Evolutionary conservation across 1,140 invertebrate genomes (phyloP), one percentile per base, ranked within the genome.

Genomic region (Drosophila navojoa): DNA sequence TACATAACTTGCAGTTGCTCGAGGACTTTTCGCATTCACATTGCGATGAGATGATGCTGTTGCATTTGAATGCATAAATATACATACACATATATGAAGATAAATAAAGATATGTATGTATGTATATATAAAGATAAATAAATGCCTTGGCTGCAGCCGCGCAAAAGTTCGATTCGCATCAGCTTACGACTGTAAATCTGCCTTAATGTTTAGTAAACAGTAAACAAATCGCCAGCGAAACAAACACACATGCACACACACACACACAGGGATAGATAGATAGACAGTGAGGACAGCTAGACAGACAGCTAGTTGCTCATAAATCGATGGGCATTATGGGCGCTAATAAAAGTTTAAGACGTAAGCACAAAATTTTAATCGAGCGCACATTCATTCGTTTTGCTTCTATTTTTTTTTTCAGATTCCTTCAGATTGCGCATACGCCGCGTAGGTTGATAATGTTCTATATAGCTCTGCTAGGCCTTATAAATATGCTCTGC

Each of bases 261-360:
- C 4, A 71, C 15, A 59, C 6, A 49, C 27, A 29, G 42, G 10
- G 32, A 16, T 13, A 1, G 4, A 44, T n/a, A 15, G 27, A 57
- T 13, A 13, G 35, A 62, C 54, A 47, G 52, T 38, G 22, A 40
- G 29, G 55, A 63, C 70, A 63, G 67, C 27, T 67, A 13, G 32
- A 52, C 63, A 67, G 76, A 69, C 54, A 77, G 74, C 74, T 75
- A 86, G 81, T 75, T 81, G 78, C 66, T 58, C 82, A 76, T 87
- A 82, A 87, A 87, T 87, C 69, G 76, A 73, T 87, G 78, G 70
- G 71, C 75, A 85, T 86, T 78, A 78, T 85, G 81, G 71, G 82
- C 55, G 76, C 79, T 77, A 89, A 87, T 87, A 87, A 87, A 87
- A 87, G 44, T 82, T 87, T 45, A 87, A 87, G 82, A 79, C 81